Conservation (phyloP, 2,888 invertebrate genomes). For the Philereme transversata region DNA sequence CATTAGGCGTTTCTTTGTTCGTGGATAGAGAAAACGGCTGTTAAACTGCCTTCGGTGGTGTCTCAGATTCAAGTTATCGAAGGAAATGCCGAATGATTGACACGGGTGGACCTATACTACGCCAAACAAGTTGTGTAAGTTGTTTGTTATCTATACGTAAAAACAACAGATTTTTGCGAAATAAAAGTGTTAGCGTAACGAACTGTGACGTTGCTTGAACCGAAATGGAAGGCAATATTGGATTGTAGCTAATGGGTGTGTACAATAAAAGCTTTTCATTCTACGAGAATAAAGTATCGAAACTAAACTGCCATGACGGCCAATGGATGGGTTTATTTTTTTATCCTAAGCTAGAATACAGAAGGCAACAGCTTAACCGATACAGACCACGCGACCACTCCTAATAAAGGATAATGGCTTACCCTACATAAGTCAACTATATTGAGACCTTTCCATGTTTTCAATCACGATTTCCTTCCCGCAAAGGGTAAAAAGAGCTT, state of each 20-base stretch:
- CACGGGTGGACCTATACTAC: too few species aligned
- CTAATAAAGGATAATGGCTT: not conserved
- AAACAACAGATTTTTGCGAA: not conserved
- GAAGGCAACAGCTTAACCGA: conserved; percentile 1
- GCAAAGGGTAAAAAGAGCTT: not conserved
- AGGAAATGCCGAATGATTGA: too few species aligned
- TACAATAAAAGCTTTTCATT: conserved; percentile 20
- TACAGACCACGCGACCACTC: not conserved
- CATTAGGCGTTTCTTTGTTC: too few species aligned
- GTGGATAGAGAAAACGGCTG: too few species aligned
- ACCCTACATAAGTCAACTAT: conserved; percentile 2
- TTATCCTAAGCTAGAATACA: conserved; percentile 2
- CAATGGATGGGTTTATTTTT: too few species aligned
- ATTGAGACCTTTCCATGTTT: conserved; percentile 1
- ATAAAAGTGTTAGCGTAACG: conserved; percentile 18
- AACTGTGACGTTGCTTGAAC: conserved; percentile 16
- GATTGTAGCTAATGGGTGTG: conserved; percentile 24
- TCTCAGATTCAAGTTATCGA: too few species aligned
- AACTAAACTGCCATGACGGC: not conserved
- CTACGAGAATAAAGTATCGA: conserved; percentile 1
- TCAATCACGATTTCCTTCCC: not conserved
- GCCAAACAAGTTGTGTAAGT: too few species aligned
- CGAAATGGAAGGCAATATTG: conserved; percentile 21
- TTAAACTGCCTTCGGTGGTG: too few species aligned
- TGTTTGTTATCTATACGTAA: not conserved